Percentiles rank a stretch among this genome's conserved stretches.
These are phyloP conservation scores for Drosophila multiciliata DNA, from an alignment of 2,888 invertebrate species.

Conservation along the genomic window DNA sequence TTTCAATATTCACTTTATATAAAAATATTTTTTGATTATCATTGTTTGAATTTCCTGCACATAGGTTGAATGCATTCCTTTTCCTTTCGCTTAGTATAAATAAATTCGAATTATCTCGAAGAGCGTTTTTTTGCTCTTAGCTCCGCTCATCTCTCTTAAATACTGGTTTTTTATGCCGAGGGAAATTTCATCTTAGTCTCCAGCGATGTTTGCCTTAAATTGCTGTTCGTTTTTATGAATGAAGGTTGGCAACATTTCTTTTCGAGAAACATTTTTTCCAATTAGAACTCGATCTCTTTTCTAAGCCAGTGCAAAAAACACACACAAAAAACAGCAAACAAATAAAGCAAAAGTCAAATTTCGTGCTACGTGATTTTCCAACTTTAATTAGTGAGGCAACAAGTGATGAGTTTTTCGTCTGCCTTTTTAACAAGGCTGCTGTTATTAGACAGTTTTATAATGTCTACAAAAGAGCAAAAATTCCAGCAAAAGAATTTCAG, in stretches of 20 bases:
- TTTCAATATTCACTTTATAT: not conserved
- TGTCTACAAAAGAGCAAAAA: not conserved
- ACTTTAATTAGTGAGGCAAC: constrained; percentile 38
- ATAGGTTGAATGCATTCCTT: not conserved
- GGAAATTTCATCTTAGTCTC: constrained; percentile 23
- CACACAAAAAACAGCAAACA: not conserved
- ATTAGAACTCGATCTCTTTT: constrained; percentile 8
- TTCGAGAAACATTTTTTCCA: constrained; percentile 3
- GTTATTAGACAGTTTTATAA: not conserved
- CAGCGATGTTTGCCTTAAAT: not conserved
- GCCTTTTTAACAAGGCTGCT: constrained; percentile 2
- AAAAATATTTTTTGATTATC: not conserved
- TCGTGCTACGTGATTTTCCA: constrained; percentile 22
- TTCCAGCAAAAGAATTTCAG: constrained; percentile 23
- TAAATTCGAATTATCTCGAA: not conserved
- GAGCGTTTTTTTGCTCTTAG: constrained; percentile 7
- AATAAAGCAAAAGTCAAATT: constrained; percentile 1
- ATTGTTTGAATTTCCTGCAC: not conserved
- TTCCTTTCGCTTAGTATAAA: not conserved
- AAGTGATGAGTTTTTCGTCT: constrained; percentile 26
- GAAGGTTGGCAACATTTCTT: not conserved
- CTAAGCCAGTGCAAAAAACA: not conserved
- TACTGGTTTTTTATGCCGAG: constrained; percentile 39
- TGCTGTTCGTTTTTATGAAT: constrained; percentile 10
- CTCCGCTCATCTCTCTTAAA: constrained; percentile 41